Evolutionary conservation across 2,797 vertebrate species (phyloP).

Genomic region (Hoplostethus atlanticus): DNA sequence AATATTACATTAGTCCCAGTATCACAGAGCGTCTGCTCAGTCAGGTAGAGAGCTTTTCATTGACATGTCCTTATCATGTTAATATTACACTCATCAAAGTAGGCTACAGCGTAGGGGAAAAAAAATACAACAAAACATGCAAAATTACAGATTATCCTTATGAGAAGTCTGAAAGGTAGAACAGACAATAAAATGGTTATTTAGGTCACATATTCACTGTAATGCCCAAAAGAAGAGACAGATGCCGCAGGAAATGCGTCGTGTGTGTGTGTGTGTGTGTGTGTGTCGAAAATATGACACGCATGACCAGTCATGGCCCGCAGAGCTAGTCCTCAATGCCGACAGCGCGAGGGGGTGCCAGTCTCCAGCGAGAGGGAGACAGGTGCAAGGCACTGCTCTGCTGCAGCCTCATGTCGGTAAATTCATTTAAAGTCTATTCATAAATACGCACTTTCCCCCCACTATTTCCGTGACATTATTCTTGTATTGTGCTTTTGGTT

Average conservation of each 20-base stretch:
- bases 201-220: constrained; percentile 80
- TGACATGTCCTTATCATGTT: constrained; percentile 80
- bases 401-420: constrained; percentile 57
- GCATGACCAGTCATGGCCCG: constrained; percentile 74
- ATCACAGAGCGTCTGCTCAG: constrained; percentile 78
- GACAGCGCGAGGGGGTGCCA: constrained; percentile 67
- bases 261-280: constrained; percentile 41
- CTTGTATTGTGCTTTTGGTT: constrained; percentile 41
- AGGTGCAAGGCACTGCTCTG: constrained; percentile 79
- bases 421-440: constrained; percentile 72
- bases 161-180: constrained; percentile 72
- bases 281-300: constrained; percentile 76
- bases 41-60: constrained; percentile 80
- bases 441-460: constrained; percentile 25
- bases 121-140: constrained; percentile 64
- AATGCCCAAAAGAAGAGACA: constrained; percentile 77
- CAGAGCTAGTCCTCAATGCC: constrained; percentile 49
- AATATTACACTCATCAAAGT: constrained; percentile 81
- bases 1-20: constrained; percentile 84
- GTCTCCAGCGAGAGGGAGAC: constrained; percentile 75
- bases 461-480: constrained; percentile 62
- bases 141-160: constrained; percentile 73
- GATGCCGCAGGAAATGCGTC: constrained; percentile 80
- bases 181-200: constrained; percentile 81
- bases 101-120: constrained; percentile 31